Conservation (phyloP, 2,888 invertebrate species). For the Falcaria lacertinaria region DNA sequence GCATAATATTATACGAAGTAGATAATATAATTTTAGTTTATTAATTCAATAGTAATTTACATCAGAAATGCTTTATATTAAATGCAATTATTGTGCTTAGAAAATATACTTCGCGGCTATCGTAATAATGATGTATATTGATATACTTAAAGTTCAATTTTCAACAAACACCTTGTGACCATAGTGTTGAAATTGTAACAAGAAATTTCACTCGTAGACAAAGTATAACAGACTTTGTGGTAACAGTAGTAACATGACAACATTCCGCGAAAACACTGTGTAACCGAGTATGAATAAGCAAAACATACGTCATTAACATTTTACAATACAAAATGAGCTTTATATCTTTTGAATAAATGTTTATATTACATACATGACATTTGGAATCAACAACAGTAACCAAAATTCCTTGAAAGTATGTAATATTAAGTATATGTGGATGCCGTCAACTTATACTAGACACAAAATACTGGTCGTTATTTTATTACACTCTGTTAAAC, state of each 20-base stretch:
- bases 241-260: too few species aligned
- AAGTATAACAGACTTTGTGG: too few species aligned
- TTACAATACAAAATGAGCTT: too few species aligned
- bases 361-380: too few species aligned
- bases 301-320: too few species aligned
- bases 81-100: slow-evolving; percentile 29
- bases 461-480: slow-evolving; percentile 13
- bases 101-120: neutral
- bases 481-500: slow-evolving; percentile 3
- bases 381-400: neutral
- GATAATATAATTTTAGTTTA: slow-evolving; percentile 7
- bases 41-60: neutral
- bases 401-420: neutral
- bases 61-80: slow-evolving; percentile 28
- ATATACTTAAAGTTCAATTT: neutral
- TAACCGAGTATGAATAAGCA: too few species aligned
- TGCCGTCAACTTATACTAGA: slow-evolving; percentile 8
- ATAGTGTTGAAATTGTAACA: neutral
- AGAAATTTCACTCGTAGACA: too few species aligned
- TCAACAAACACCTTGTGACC: neutral
- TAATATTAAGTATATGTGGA: slow-evolving; percentile 1
- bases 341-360: too few species aligned
- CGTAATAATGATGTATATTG: neutral
- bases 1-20: slow-evolving; percentile 10
- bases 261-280: too few species aligned